These are phyloP conservation scores for Calcarius lapponicus DNA, from an alignment of 2,797 vertebrate genomes.

Conservation along the genomic window DNA sequence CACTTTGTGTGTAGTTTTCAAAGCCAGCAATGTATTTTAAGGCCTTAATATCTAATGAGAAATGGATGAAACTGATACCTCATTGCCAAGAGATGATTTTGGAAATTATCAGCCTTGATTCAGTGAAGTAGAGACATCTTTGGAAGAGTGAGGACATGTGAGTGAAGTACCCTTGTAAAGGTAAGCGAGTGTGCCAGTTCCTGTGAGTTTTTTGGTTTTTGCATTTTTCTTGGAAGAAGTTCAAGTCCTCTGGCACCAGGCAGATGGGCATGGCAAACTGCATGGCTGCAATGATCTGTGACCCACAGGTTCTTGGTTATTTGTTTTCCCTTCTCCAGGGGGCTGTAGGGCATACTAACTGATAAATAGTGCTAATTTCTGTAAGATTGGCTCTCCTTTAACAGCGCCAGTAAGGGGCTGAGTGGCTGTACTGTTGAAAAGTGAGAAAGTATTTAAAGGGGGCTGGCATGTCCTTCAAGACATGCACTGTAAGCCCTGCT, in stretches of 20 bases:
- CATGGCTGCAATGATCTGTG: not conserved
- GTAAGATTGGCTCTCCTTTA: not conserved
- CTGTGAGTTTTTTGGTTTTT: not conserved
- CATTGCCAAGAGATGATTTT: not conserved
- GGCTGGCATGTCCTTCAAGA: not conserved
- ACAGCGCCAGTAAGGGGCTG: not conserved
- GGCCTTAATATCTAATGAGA: not conserved
- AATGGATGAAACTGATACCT: not conserved
- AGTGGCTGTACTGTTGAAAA: not conserved
- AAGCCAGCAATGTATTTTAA: not conserved
- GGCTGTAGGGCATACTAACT: not conserved
- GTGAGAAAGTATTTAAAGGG: not conserved
- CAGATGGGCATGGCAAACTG: not conserved
- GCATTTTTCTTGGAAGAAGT: not conserved
- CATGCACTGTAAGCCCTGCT: not conserved
- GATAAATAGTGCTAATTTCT: not conserved
- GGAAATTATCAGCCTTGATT: not conserved
- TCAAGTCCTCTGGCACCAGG: not conserved
- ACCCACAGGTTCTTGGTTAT: not conserved
- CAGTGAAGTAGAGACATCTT: not conserved
- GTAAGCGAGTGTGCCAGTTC: rapidly evolving
- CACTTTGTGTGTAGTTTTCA: not conserved
- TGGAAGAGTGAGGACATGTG: not conserved
- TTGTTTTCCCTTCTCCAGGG: not conserved
- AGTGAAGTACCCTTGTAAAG: not conserved